phyloP scores from a whole-genome alignment of 2,113 vertebrate species.

The Chelonoidis abingdonii region DNA sequence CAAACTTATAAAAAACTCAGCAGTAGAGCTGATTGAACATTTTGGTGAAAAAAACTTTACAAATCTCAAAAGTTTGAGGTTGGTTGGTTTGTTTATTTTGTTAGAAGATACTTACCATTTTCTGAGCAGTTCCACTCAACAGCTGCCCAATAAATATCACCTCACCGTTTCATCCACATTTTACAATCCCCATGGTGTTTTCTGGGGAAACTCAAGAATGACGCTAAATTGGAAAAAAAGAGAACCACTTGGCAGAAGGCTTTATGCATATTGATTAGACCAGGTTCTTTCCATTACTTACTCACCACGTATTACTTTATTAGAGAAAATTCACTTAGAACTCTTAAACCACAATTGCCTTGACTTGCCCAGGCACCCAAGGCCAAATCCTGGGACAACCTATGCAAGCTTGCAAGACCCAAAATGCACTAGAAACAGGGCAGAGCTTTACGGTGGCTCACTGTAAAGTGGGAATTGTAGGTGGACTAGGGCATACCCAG shows the following conservation, averaged over 20 bases:
- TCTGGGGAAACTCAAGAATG: accelerated
- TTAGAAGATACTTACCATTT: background rate
- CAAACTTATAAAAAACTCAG: no score
- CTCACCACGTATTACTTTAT: background rate
- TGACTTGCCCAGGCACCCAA: accelerated
- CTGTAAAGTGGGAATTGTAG: background rate
- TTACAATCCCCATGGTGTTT: background rate
- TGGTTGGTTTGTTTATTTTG: background rate
- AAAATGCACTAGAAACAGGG: background rate
- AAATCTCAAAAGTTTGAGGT: background rate
- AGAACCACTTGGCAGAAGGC: background rate
- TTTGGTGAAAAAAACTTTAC: background rate
- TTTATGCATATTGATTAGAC: background rate
- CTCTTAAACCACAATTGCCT: background rate
- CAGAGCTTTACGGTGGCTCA: background rate
- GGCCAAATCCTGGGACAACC: background rate
- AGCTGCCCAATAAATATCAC: background rate
- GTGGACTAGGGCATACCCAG: background rate
- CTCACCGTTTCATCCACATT: background rate
- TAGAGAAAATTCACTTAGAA: background rate
- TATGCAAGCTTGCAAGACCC: accelerated
- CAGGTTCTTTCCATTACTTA: background rate
- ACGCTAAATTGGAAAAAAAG: background rate
- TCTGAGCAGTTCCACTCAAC: background rate
- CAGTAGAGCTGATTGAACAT: background rate